These are phyloP conservation scores for Odontomachus brunneus DNA, from an alignment of 1,140 invertebrate species.

Conservation along the genomic window DNA sequence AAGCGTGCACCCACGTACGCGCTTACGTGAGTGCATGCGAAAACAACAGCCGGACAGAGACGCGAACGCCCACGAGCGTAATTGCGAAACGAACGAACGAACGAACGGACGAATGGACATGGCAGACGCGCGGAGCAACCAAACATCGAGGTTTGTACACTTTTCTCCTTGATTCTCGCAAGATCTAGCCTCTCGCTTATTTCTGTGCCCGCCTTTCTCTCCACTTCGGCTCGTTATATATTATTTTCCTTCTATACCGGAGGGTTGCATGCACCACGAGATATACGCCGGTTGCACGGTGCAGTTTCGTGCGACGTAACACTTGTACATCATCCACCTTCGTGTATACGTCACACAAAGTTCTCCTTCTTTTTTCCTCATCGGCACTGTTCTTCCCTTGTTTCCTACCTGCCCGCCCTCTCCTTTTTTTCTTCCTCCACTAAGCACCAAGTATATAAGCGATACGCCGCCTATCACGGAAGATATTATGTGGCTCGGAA, in stretches of 20 bases:
- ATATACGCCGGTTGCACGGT: constrained; percentile 64
- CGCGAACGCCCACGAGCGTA: constrained; percentile 9
- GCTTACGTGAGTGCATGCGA: constrained; percentile 28
- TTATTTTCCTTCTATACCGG: constrained; percentile 60
- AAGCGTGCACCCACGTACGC: neutral
- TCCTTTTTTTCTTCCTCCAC: constrained; percentile 37
- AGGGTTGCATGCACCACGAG: constrained; percentile 63
- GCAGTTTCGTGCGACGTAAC: constrained; percentile 67
- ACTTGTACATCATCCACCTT: constrained; percentile 67
- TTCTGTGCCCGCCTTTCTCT: constrained; percentile 33
- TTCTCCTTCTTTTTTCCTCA: constrained; percentile 33
- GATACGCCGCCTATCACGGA: constrained; percentile 38
- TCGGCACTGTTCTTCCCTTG: constrained; percentile 42
- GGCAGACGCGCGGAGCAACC: constrained; percentile 10
- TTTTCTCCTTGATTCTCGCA: constrained; percentile 67
- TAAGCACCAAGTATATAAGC: constrained; percentile 48
- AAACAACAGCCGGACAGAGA: constrained; percentile 17
- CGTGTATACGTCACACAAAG: constrained; percentile 60
- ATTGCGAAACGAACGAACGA: constrained; percentile 39
- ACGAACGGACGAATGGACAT: constrained; percentile 27
- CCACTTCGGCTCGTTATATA: constrained; percentile 52
- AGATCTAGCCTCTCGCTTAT: constrained; percentile 42
- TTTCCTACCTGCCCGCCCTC: constrained; percentile 4
- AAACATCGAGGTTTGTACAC: constrained; percentile 69
- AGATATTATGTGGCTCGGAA: constrained; percentile 38